Conservation (phyloP, 2,113 vertebrate species). For the Genyomyrus donnyi region DNA sequence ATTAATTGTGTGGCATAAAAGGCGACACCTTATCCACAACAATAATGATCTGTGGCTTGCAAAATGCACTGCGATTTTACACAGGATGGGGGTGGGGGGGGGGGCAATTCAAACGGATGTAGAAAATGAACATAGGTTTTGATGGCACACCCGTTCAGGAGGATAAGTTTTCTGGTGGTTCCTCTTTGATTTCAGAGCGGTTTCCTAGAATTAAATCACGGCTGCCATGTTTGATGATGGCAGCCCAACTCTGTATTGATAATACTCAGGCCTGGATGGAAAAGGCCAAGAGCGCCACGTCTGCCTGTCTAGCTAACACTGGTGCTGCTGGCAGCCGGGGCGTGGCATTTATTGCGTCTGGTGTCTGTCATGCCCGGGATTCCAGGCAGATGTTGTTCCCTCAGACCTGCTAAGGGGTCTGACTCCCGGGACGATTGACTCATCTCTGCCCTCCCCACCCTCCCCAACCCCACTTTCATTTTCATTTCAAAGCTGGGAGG, state of each 20-base stretch:
- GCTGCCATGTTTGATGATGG: neutral
- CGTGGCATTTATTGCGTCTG: neutral
- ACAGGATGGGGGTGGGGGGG: neutral
- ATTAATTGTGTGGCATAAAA: constrained; percentile 37
- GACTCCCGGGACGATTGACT: neutral
- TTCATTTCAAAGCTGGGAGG: constrained; percentile 13
- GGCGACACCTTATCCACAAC: neutral
- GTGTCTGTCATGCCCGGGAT: neutral
- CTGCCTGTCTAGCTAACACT: neutral
- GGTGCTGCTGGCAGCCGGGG: neutral
- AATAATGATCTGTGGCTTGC: neutral
- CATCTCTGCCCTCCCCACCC: neutral
- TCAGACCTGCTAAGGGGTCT: constrained; percentile 1
- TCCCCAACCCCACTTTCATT: neutral
- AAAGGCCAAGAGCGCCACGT: neutral
- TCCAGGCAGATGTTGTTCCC: constrained; percentile 2
- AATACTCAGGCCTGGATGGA: neutral
- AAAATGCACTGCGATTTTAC: constrained; percentile 16
- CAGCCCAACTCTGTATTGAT: neutral
- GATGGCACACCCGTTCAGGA: constrained; percentile 24
- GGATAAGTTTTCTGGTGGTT: neutral
- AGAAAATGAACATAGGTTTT: constrained; percentile 48
- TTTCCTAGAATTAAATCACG: neutral
- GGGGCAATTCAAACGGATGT: neutral
- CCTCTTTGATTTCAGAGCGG: neutral